These are phyloP conservation scores for Podarcis cretensis DNA, from an alignment of 2,113 vertebrate genomes.

Conservation along the genomic window DNA sequence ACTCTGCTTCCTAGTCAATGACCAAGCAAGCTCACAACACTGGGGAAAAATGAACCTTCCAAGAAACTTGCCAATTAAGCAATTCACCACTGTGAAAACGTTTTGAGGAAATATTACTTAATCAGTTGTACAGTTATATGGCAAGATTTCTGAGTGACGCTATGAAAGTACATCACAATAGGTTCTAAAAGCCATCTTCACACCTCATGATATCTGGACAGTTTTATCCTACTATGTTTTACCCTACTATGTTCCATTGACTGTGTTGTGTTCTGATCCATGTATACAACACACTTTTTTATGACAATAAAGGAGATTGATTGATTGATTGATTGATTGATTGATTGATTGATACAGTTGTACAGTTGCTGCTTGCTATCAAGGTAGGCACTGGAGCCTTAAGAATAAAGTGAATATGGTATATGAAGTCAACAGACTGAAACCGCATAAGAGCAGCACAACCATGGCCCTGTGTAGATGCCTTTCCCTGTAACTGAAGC, in stretches of 20 bases:
- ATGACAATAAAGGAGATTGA: too few relatives aligned
- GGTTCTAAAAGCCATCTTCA: too few relatives aligned
- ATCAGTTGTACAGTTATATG: not conserved
- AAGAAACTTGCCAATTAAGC: not conserved
- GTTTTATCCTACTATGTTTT: too few relatives aligned
- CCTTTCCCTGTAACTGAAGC: constrained; percentile 20
- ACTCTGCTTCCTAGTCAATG: not conserved
- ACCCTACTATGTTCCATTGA: too few relatives aligned
- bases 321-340: too few relatives aligned
- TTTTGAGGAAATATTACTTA: not conserved
- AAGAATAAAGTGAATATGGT: not conserved
- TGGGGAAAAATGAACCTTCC: not conserved
- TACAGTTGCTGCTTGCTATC: not conserved
- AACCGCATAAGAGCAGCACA: not conserved
- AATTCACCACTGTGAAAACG: not conserved
- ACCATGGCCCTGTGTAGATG: constrained; percentile 29
- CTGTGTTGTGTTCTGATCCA: too few relatives aligned
- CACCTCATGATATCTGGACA: too few relatives aligned
- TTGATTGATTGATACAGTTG: too few relatives aligned
- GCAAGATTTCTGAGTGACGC: too few relatives aligned
- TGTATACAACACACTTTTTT: too few relatives aligned
- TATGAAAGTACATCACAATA: too few relatives aligned
- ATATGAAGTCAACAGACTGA: too few relatives aligned
- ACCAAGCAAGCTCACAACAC: not conserved
- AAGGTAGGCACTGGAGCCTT: not conserved